Percentiles rank a stretch among this genome's conserved stretches.
phyloP scores from a whole-genome alignment of 2,888 invertebrate genomes.

The Xylocampa areola region DNA sequence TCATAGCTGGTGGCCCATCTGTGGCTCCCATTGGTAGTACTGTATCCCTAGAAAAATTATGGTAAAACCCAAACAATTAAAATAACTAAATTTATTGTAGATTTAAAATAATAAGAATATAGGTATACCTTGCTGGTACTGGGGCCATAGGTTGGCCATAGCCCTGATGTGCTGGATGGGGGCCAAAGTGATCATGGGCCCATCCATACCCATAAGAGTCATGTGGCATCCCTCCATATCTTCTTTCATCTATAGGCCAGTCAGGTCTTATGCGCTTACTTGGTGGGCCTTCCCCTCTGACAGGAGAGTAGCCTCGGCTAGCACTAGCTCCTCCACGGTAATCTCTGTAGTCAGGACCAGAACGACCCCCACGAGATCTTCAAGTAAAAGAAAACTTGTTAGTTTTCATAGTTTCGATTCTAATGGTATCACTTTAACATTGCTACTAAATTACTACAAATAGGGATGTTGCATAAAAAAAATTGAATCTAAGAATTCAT shows the following conservation, averaged over 20 bases:
- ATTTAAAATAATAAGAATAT: not conserved
- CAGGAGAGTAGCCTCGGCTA: conserved; percentile 93
- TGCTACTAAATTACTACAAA: too few relatives aligned
- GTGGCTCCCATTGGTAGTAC: conserved; percentile 82
- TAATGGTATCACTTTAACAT: not conserved
- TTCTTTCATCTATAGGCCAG: conserved; percentile 90
- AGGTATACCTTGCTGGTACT: conserved; percentile 81
- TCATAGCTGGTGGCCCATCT: conserved; percentile 97
- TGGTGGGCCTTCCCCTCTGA: conserved; percentile 93
- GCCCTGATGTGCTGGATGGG: conserved; percentile 91
- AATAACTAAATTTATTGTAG: not conserved
- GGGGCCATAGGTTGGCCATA: conserved; percentile 90
- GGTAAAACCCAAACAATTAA: conserved; percentile 3
- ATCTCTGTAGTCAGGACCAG: conserved; percentile 94
- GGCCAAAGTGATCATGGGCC: conserved; percentile 88
- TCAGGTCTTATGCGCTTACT: conserved; percentile 93
- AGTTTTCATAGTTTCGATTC: not conserved
- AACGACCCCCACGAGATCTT: conserved; percentile 91
- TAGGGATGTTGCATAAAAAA: too few relatives aligned
- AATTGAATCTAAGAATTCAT: too few relatives aligned
- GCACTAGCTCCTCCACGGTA: conserved; percentile 93
- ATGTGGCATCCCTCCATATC: conserved; percentile 88
- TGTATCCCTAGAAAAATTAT: conserved; percentile 88
- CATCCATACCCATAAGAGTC: conserved; percentile 89
- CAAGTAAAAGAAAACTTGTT: conserved; percentile 37